Conservation (phyloP, 2,888 invertebrate genomes). For the Thymelicus acteon region DNA sequence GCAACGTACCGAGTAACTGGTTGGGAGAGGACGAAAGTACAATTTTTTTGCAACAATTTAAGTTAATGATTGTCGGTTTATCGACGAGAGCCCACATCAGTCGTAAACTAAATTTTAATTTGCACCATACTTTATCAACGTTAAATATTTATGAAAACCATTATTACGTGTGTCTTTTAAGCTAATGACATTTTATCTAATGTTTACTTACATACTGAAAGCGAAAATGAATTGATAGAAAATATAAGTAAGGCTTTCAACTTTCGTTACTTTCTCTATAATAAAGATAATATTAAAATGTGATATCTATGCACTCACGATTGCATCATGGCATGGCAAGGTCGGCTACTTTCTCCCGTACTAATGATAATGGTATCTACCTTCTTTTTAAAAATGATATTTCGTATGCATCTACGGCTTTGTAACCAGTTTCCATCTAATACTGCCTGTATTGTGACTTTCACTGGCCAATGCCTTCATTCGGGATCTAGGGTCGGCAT, state of each 20-base stretch:
- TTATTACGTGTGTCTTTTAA: not conserved
- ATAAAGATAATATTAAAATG: conserved; percentile 25
- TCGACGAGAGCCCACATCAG: not conserved
- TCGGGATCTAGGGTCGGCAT: conserved; percentile 39
- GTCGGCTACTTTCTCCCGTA: conserved; percentile 49
- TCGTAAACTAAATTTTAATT: conserved; percentile 5
- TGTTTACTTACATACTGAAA: not conserved
- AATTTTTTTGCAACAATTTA: conserved; percentile 67
- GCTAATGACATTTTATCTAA: not conserved
- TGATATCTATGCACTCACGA: conserved; percentile 29
- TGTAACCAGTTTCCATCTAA: conserved; percentile 45
- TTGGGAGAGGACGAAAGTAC: conserved; percentile 82
- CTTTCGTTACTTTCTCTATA: conserved; percentile 24
- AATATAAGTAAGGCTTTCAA: not conserved
- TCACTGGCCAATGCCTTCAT: conserved; percentile 50
- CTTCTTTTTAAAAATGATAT: conserved; percentile 31
- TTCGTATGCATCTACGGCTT: conserved; percentile 37
- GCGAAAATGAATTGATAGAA: conserved; percentile 1
- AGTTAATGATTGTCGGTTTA: conserved; percentile 62
- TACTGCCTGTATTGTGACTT: conserved; percentile 53
- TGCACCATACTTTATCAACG: not conserved
- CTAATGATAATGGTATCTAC: conserved; percentile 40
- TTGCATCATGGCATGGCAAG: conserved; percentile 41
- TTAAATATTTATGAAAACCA: conserved; percentile 2
- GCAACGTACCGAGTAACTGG: conserved; percentile 80